Evolutionary conservation across 2,797 vertebrate genomes (phyloP).

Genomic region (Argya squamiceps): DNA sequence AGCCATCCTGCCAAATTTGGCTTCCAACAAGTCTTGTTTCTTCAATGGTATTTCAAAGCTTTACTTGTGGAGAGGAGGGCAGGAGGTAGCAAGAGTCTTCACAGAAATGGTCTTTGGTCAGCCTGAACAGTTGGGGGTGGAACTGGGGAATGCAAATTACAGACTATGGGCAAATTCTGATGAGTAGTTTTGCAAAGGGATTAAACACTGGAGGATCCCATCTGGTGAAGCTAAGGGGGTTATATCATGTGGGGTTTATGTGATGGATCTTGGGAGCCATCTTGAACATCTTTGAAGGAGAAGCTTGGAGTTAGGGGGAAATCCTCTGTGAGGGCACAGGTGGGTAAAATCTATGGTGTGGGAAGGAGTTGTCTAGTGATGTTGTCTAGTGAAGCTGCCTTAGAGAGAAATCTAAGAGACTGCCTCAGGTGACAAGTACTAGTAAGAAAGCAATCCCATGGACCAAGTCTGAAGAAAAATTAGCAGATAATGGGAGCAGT

Average conservation of each 20-base stretch:
- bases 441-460: not conserved
- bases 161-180: not conserved
- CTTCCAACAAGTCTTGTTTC: not conserved
- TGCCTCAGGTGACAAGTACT: not conserved
- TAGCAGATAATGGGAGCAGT: not conserved
- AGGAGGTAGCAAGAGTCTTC: not conserved
- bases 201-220: not conserved
- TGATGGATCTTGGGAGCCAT: not conserved
- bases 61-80: not conserved
- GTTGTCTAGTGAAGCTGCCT: not conserved
- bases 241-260: not conserved
- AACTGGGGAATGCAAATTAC: not conserved
- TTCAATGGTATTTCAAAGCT: not conserved
- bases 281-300: not conserved
- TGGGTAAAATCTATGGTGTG: not conserved
- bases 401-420: not conserved
- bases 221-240: rapidly evolving
- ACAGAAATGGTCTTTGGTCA: not conserved
- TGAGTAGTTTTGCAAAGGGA: not conserved
- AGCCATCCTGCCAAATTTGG: not conserved
- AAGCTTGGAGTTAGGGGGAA: not conserved
- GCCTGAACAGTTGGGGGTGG: not conserved
- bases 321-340: rapidly evolving
- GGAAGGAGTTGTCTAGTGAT: not conserved
- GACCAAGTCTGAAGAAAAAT: not conserved